phyloP scores from a whole-genome alignment of 2,888 invertebrate species.

The Mycalesis mineus region DNA sequence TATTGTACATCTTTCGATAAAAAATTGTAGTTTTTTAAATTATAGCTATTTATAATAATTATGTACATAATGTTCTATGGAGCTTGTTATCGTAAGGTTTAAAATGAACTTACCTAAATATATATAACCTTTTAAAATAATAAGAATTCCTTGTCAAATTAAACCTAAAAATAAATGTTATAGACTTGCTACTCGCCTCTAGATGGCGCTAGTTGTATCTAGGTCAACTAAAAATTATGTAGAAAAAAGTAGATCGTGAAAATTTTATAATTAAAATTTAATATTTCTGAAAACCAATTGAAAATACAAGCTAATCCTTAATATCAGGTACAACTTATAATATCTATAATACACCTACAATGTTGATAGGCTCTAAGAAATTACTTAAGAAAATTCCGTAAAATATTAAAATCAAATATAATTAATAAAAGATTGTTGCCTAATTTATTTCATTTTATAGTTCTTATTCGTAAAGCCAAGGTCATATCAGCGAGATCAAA shows the following conservation, averaged over 20 bases:
- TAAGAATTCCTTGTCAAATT: background rate
- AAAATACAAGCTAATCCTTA: too few species aligned
- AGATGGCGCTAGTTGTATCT: conserved; percentile 20
- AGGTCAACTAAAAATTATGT: background rate
- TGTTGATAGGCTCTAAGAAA: too few species aligned
- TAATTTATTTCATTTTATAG: too few species aligned
- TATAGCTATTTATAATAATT: background rate
- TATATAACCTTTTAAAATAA: background rate
- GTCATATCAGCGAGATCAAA: too few species aligned
- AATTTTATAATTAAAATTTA: background rate
- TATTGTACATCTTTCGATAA: too few species aligned
- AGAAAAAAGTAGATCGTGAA: background rate
- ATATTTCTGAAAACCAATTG: background rate
- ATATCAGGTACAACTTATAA: too few species aligned
- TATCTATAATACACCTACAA: too few species aligned
- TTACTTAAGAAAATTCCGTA: too few species aligned
- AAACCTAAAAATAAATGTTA: background rate
- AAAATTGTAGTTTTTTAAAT: too few species aligned
- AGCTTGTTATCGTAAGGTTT: background rate
- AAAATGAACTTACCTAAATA: background rate
- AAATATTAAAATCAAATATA: too few species aligned
- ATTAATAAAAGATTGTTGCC: too few species aligned
- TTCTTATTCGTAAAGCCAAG: too few species aligned
- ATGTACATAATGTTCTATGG: background rate
- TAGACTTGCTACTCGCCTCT: conserved; percentile 10